Base-by-base conservation (phyloP, 2,113 vertebrate species). In the Furnarius figulus region DNA sequence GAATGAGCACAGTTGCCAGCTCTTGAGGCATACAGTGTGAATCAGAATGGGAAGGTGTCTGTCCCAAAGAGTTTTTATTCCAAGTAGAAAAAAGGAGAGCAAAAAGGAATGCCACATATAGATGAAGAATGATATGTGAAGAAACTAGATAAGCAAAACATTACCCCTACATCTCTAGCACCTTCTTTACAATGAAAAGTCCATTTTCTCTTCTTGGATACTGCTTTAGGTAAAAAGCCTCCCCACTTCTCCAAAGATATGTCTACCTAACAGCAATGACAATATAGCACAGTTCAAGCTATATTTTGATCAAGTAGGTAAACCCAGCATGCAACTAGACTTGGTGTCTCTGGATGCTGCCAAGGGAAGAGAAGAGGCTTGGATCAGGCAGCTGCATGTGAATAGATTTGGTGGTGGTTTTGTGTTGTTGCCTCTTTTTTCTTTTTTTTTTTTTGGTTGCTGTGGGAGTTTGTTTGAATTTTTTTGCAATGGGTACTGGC, bases 401-500 rank as follows among this genome's bases (percentile, higher is more conserved):
- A 70, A 30, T 84, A 77, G 16, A 37, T 84, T 94, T 83, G 68
- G 35, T 24, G 1, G 13, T 8, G 28, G 7, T 6, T 52, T 44
- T 44, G 14, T 42, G 40, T 42, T 42, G 40, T 42, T 42, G 40
- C 40, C 40, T 40, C 40, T 42, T 15, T 13, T 23, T 33, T 22
- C 30, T 39, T 24, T 40, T 39, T 24, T 40, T 40, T 9, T 30
- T 15, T 16, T 37, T 4, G 5, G 9, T 30, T 16, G 20, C 28
- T 44, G 49, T 50, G 23, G 49, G 33, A 11, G 31, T 12, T 13
- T 18, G 21, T 49, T 68, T 35, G 46, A 18, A 46, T 14, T 22
- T 35, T 30, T 22, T 6, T 1, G 2, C 44, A 70, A 37, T 8
- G 39, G 25, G 19, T n/a, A 47, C 37, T 0, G 0, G 24, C 7